phyloP scores from a whole-genome alignment of 2,113 vertebrate genomes.

The Argyrosomus japonicus region DNA sequence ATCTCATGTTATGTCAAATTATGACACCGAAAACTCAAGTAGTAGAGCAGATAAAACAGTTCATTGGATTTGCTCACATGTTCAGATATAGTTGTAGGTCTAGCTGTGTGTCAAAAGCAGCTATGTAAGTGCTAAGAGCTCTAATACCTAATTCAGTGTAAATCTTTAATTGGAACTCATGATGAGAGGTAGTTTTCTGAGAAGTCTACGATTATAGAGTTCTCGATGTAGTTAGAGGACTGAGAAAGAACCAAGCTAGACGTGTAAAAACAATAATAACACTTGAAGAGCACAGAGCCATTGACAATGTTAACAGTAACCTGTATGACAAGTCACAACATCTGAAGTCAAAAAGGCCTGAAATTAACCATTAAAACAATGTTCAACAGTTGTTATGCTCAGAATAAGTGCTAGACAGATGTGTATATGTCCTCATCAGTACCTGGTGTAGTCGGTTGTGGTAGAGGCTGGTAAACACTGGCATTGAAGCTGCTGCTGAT shows the following conservation, averaged over 20 bases:
- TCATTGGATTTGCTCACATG: background rate
- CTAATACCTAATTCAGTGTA: background rate
- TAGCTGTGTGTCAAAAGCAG: too few relatives aligned
- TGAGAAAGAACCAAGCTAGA: background rate
- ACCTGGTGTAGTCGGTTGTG: slow-evolving; percentile 95
- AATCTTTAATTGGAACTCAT: background rate
- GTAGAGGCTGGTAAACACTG: slow-evolving; percentile 95
- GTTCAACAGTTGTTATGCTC: background rate
- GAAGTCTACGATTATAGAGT: background rate
- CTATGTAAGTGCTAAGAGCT: background rate
- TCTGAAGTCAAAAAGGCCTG: background rate
- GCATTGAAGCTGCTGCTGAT: slow-evolving; percentile 99
- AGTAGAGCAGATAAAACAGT: background rate
- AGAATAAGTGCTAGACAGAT: background rate
- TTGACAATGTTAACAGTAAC: background rate
- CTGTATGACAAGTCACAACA: background rate
- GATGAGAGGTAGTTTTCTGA: background rate
- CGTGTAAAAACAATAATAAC: background rate
- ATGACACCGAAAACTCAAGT: background rate
- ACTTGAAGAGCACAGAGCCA: background rate
- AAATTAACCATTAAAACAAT: background rate
- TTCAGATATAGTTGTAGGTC: background rate
- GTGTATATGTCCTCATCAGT: background rate
- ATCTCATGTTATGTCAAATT: background rate
- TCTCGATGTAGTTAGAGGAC: background rate